phyloP scores from a whole-genome alignment of 2,888 invertebrate genomes.

The Psylliodes chrysocephalus region DNA sequence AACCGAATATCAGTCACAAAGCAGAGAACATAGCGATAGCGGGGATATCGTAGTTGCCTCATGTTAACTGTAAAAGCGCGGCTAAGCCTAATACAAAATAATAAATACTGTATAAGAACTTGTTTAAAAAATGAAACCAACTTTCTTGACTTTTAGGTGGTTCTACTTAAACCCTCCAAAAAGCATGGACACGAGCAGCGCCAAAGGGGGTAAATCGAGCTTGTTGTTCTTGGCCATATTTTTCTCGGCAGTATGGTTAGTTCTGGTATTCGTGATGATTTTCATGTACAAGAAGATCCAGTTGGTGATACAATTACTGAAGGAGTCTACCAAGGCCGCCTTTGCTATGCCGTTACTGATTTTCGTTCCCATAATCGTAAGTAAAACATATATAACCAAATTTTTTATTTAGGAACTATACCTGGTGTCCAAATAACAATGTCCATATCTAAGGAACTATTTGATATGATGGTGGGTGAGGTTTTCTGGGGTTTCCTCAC shows the following conservation, averaged over 20 bases:
- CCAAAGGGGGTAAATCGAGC: not conserved
- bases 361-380: conserved; percentile 67
- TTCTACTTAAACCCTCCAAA: conserved; percentile 7
- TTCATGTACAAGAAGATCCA: conserved; percentile 61
- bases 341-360: conserved; percentile 68
- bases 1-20: too few relatives aligned
- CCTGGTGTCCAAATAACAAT: too few relatives aligned
- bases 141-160: conserved; percentile 34
- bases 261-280: conserved; percentile 36
- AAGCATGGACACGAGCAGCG: not conserved
- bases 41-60: too few relatives aligned
- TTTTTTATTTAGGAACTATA: too few relatives aligned
- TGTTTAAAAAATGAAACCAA: too few relatives aligned
- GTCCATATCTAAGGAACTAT: too few relatives aligned
- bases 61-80: too few relatives aligned
- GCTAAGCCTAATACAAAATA: too few relatives aligned
- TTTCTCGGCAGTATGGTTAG: conserved; percentile 39
- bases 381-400: conserved; percentile 45
- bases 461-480: too few relatives aligned
- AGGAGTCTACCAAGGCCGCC: conserved; percentile 70
- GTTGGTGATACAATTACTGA: conserved; percentile 67
- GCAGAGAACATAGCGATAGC: too few relatives aligned
- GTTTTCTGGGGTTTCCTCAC: too few relatives aligned
- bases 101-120: too few relatives aligned
- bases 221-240: conserved; percentile 31